Conservation (phyloP, 2,888 invertebrate species). For the Fabriciana adippe region DNA sequence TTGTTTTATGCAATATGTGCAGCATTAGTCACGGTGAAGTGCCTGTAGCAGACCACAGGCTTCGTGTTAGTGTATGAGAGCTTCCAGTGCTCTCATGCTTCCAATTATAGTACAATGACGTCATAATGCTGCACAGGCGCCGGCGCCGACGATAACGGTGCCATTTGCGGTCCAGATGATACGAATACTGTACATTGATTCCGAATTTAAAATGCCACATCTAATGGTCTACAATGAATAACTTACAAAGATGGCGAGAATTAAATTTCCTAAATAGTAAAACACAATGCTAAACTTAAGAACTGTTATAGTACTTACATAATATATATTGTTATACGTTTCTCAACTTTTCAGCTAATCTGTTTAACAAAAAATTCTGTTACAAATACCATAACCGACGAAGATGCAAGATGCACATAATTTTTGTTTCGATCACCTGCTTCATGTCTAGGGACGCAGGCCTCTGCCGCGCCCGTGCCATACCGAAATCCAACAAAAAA, state of each 20-base stretch:
- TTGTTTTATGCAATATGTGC: slow-evolving; percentile 9
- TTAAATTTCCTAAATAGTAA: neutral
- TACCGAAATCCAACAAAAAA: slow-evolving; percentile 28
- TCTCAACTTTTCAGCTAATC: too few species aligned
- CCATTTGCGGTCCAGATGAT: slow-evolving; percentile 77
- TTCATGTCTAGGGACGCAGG: slow-evolving; percentile 17
- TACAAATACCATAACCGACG: neutral
- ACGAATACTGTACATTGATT: slow-evolving; percentile 41
- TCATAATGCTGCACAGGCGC: slow-evolving; percentile 64
- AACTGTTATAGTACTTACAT: neutral
- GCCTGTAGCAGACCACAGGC: slow-evolving; percentile 29
- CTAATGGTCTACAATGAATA: slow-evolving; percentile 47
- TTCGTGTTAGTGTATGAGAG: slow-evolving; percentile 32
- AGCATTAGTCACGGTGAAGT: slow-evolving; percentile 32
- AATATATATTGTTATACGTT: too few species aligned
- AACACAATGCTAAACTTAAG: neutral
- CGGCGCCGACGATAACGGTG: slow-evolving; percentile 56
- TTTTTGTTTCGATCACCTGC: slow-evolving; percentile 29
- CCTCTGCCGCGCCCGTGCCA: slow-evolving; percentile 38
- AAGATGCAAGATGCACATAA: neutral
- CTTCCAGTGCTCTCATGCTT: slow-evolving; percentile 40
- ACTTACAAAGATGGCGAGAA: neutral
- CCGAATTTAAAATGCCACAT: slow-evolving; percentile 48
- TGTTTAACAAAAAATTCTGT: neutral
- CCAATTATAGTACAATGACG: slow-evolving; percentile 57